Evolutionary conservation across 2,113 vertebrate genomes (phyloP), one percentile per base, ranked within the genome.

Genomic region (Cryptomyrus ogoouensis): DNA sequence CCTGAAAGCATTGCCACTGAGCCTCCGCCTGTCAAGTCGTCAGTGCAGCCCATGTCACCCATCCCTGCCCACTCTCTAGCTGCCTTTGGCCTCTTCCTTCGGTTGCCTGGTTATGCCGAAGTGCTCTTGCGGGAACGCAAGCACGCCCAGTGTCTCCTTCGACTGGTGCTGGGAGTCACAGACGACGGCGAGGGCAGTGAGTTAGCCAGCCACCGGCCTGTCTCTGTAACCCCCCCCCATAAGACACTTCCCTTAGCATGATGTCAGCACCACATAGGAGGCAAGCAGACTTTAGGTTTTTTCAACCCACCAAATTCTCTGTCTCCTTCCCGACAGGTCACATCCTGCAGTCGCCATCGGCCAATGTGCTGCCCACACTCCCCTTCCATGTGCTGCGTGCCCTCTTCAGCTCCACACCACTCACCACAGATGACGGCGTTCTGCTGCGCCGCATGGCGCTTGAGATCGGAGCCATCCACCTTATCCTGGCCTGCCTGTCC

Each of bases 151-250:
- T 99, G 98, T 93, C 96, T 99, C 92, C 97, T 99, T 92, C 96
- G 98, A 90, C 95, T 99, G 94, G 98, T 99, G 90, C 96, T 99
- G 93, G 98, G 98, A 47, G 98, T 99, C 93, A 99, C 98, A 10
- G 98, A 99, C 89, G 98, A 99, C 92, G 98, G 98, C 91, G 98
- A 99, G 95, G 98, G 98, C 96, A 99, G 98, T 99, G 96, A 97
- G 98, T 99, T 87, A 90, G 83, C 93, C 50, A 24, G 91, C 80
- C 50, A 13, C 89, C 91, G 49, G 58, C 7, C 39, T 24, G 0
- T 19, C n/a, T 89, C 47, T 35, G 5, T 6, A 46, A 31, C 24
- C 6, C 42, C 50, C 5, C n/a, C 19, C 13, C 10, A 49, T 21
- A 19, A 74, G 9, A 31, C 3, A 53, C 66, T 39, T 2, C 15